Evolutionary conservation across 2,888 invertebrate genomes (phyloP).

Genomic region (Scaeva pyrastri): DNA sequence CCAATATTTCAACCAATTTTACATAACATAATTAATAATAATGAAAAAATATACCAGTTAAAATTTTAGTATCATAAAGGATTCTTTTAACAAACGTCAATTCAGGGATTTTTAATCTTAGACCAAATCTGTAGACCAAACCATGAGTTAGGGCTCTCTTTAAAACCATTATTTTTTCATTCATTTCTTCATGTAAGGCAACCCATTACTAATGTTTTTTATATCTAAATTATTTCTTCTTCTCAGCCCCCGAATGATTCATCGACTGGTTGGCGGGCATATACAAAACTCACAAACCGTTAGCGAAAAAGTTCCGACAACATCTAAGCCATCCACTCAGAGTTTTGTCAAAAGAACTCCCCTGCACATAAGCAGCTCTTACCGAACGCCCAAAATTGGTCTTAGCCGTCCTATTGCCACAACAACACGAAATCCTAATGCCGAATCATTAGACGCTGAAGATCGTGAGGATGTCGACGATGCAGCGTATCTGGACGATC

Average conservation of each 20-base stretch:
- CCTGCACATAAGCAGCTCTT: constrained; percentile 78
- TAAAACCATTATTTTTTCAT: no score
- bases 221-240: constrained; percentile 28
- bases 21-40: no score
- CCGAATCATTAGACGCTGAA: constrained; percentile 52
- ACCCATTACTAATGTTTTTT: not conserved
- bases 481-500: constrained; percentile 82
- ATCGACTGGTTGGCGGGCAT: constrained; percentile 89
- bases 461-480: constrained; percentile 79
- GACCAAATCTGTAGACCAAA: no score
- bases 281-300: constrained; percentile 82
- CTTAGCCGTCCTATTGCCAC: constrained; percentile 53
- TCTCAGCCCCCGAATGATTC: constrained; percentile 85
- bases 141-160: no score
- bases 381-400: constrained; percentile 76
- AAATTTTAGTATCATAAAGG: no score
- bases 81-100: no score
- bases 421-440: constrained; percentile 49
- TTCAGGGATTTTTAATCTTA: no score
- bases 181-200: no score
- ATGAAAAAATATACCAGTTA: no score
- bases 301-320: constrained; percentile 26
- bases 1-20: no score
- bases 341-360: constrained; percentile 77
- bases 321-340: constrained; percentile 44